Evolutionary conservation across 2,797 vertebrate genomes (phyloP).

Genomic region (Coracias cyanogaster): DNA sequence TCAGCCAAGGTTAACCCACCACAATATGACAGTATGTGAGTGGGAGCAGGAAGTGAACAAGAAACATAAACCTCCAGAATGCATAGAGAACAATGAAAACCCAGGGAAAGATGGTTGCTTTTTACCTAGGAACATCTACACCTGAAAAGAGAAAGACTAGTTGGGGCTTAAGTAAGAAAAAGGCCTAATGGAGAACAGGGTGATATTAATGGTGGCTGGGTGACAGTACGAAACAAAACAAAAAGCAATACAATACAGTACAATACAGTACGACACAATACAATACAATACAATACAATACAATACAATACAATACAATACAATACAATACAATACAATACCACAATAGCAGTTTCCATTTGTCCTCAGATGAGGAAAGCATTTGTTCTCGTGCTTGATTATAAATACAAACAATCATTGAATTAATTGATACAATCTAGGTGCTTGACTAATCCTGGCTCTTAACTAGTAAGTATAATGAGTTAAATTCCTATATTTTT

Average conservation of each 20-base stretch:
- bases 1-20: too few relatives aligned
- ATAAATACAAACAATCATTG: not conserved
- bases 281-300: not conserved
- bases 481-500: not conserved
- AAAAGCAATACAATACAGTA: not conserved
- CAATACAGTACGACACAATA: not conserved
- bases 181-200: not conserved
- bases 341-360: not conserved
- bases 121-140: not conserved
- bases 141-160: not conserved
- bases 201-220: not conserved
- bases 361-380: not conserved
- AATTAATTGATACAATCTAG: not conserved
- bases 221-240: not conserved
- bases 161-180: not conserved
- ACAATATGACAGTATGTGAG: conserved; percentile 6
- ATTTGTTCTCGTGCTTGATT: conserved; percentile 1
- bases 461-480: not conserved
- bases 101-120: not conserved
- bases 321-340: not conserved
- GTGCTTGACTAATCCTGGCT: conserved; percentile 17
- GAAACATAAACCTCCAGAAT: not conserved
- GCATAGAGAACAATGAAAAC: not conserved
- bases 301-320: not conserved
- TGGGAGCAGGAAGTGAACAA: not conserved